phyloP scores from a whole-genome alignment of 2,113 vertebrate species.

The Lepisosteus oculatus region DNA sequence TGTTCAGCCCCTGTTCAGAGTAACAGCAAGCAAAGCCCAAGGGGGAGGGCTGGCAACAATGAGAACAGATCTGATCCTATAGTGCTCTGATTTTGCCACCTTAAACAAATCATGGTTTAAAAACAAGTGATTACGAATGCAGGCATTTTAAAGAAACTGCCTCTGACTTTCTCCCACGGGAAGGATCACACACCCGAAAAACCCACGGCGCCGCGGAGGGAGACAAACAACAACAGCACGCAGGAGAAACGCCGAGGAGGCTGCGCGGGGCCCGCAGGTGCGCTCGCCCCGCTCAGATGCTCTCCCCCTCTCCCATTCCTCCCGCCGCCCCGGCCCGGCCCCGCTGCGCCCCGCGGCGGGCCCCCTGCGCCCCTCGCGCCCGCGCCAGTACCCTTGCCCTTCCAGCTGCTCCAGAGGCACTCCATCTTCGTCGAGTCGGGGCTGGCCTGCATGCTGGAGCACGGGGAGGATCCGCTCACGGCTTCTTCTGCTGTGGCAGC shows the following conservation, averaged over 20 bases:
- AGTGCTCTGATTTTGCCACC: neutral
- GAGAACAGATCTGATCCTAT: neutral
- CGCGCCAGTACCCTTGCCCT: slow-evolving; percentile 84
- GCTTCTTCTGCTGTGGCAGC: slow-evolving; percentile 51
- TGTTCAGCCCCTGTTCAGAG: neutral
- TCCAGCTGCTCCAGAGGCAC: slow-evolving; percentile 94
- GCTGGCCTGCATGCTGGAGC: slow-evolving; percentile 86
- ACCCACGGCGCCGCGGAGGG: too few species aligned
- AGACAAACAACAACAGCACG: neutral
- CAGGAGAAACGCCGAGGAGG: slow-evolving; percentile 44
- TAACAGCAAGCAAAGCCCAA: neutral
- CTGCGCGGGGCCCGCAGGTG: slow-evolving; percentile 27
- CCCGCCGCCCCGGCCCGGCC: neutral
- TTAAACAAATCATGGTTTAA: too few species aligned
- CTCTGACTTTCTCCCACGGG: too few species aligned
- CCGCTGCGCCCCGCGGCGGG: slow-evolving; percentile 5
- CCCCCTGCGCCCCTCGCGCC: neutral
- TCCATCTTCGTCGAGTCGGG: slow-evolving; percentile 91
- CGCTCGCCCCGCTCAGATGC: too few species aligned
- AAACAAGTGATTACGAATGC: too few species aligned
- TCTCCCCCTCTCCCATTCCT: slow-evolving; percentile 9
- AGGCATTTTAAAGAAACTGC: too few species aligned
- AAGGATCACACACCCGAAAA: too few species aligned
- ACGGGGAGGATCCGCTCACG: slow-evolving; percentile 37
- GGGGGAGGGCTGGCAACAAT: neutral